Evolutionary conservation across 2,113 vertebrate species (phyloP).

Genomic region (Tychaedon coryphoeus): DNA sequence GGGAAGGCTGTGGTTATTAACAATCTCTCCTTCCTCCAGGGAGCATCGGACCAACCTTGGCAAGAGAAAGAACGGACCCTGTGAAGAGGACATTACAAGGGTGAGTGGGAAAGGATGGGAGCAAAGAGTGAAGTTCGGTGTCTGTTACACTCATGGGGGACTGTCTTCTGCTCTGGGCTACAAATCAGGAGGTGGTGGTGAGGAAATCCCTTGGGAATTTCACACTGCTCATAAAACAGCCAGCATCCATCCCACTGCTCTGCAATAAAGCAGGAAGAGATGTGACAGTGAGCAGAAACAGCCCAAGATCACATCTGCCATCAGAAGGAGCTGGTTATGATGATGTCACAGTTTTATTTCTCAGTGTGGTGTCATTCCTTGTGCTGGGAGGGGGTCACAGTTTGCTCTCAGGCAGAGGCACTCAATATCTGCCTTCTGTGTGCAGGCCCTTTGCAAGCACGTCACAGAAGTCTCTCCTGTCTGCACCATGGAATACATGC

Average conservation of each 20-base stretch:
- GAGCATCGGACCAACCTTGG: neutral
- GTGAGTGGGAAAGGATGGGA: constrained; percentile 3
- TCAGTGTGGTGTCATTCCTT: neutral
- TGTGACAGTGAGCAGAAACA: neutral
- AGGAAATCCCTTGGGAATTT: neutral
- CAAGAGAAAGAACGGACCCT: constrained; percentile 27
- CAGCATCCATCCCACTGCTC: neutral
- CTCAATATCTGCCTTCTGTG: neutral
- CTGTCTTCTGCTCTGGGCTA: neutral
- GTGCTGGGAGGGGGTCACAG: neutral
- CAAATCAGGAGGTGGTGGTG: neutral
- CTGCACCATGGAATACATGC: neutral
- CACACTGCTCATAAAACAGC: neutral
- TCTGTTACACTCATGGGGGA: neutral
- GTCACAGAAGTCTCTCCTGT: fast-evolving
- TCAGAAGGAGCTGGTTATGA: neutral
- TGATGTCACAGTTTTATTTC: neutral
- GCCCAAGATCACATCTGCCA: neutral
- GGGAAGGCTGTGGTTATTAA: neutral
- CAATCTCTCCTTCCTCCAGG: neutral
- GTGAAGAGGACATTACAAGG: constrained; percentile 19
- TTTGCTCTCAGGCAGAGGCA: neutral
- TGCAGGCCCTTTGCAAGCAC: neutral
- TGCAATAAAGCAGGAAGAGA: neutral
- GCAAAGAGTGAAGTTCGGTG: neutral